These are phyloP conservation scores for Sciurus vulgaris DNA, from an alignment of 2,797 vertebrate species.

Conservation along the genomic window DNA sequence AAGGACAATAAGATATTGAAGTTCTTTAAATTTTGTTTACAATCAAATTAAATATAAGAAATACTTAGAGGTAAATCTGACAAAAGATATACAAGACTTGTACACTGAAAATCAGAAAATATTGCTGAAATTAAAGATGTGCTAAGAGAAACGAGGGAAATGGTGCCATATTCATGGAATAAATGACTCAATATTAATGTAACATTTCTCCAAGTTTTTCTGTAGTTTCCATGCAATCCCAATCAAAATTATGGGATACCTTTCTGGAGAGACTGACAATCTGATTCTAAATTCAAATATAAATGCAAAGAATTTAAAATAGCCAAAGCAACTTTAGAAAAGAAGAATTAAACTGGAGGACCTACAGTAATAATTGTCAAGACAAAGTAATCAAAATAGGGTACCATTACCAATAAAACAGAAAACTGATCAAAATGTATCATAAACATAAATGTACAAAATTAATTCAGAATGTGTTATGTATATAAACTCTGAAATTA, in stretches of 20 bases:
- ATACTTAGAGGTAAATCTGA: background rate
- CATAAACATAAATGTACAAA: background rate
- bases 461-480: background rate
- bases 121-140: background rate
- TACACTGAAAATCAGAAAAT: background rate
- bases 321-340: background rate
- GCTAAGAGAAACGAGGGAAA: background rate
- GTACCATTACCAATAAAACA: background rate
- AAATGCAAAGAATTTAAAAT: background rate
- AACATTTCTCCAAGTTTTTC: background rate
- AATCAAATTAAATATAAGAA: background rate
- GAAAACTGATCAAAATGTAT: background rate
- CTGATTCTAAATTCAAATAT: background rate
- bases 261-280: background rate
- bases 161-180: background rate
- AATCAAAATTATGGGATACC: background rate
- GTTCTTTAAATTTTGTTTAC: background rate
- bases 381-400: background rate
- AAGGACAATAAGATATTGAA: background rate
- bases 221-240: background rate
- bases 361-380: background rate
- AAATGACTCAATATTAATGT: background rate
- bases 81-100: background rate
- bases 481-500: background rate
- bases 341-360: background rate